Conservation (phyloP, 2,113 vertebrate genomes). For the Mystacornis crossleyi region DNA sequence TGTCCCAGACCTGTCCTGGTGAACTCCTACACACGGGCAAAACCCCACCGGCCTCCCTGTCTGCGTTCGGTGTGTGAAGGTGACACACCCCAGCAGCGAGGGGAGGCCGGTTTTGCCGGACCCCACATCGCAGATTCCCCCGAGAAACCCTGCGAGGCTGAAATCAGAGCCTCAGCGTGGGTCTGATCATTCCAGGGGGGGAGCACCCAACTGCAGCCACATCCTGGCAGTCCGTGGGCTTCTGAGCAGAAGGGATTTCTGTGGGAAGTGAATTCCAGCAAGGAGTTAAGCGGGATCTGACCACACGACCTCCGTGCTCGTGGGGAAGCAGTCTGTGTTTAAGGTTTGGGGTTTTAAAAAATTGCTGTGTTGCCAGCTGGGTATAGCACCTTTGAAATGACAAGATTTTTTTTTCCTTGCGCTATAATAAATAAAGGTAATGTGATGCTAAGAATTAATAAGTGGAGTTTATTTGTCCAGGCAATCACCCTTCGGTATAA, state of each 20-base stretch:
- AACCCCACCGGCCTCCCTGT: neutral
- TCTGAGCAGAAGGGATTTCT: neutral
- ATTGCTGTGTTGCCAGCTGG: neutral
- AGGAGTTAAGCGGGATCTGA: neutral
- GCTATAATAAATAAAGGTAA: neutral
- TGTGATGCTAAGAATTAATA: neutral
- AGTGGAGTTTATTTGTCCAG: neutral
- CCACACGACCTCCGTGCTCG: accelerated
- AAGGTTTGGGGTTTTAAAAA: neutral
- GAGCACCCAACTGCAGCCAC: neutral
- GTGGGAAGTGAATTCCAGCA: accelerated
- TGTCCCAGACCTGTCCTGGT: too few species aligned
- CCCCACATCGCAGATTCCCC: accelerated
- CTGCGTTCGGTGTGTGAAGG: neutral
- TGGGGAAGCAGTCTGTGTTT: neutral
- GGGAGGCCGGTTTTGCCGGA: neutral
- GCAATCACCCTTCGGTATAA: neutral
- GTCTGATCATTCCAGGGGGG: neutral
- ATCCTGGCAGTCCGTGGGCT: neutral
- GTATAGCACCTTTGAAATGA: neutral
- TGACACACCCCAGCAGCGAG: accelerated
- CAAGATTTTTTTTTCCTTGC: neutral
- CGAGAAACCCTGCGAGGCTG: neutral
- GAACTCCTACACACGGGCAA: too few species aligned
- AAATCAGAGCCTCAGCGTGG: neutral